Conservation (phyloP, 92 coral and sea anemone genomes). For the Epizoanthus illoricatus region DNA sequence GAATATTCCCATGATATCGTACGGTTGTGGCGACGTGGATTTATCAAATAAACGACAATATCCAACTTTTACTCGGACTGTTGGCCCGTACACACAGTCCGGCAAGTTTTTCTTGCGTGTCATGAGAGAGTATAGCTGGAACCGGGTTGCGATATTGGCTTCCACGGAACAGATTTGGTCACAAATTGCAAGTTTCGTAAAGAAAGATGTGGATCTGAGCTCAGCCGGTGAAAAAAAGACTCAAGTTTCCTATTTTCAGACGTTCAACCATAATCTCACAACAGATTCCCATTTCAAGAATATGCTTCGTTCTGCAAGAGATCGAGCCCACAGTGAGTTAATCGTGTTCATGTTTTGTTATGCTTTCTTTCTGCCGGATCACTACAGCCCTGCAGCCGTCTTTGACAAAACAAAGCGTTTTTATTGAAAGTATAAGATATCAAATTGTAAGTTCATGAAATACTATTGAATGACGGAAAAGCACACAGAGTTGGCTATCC, state of each 20-base stretch:
- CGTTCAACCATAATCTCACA: slow-evolving; percentile 49
- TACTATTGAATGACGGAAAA: too few relatives aligned
- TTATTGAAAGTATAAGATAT: neutral
- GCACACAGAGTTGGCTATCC: too few relatives aligned
- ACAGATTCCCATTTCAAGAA: slow-evolving; percentile 52
- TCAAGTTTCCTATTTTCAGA: slow-evolving; percentile 64
- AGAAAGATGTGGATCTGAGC: slow-evolving; percentile 50
- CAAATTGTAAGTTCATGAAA: neutral
- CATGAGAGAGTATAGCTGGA: slow-evolving; percentile 67
- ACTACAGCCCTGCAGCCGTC: neutral
- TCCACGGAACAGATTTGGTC: slow-evolving; percentile 78
- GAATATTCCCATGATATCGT: slow-evolving; percentile 81
- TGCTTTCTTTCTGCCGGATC: neutral
- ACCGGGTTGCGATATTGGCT: slow-evolving; percentile 62
- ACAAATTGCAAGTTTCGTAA: slow-evolving; percentile 61
- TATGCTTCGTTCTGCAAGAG: slow-evolving; percentile 63
- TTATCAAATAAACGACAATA: slow-evolving; percentile 58
- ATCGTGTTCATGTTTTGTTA: neutral
- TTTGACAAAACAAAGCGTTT: neutral
- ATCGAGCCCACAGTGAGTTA: slow-evolving; percentile 70
- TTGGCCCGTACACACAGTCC: slow-evolving; percentile 57
- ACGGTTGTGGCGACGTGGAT: slow-evolving; percentile 63
- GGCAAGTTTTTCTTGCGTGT: slow-evolving; percentile 57
- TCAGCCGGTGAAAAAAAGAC: slow-evolving; percentile 3
- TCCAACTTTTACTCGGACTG: slow-evolving; percentile 83